A percentile compares a stretch with the other conserved stretches of the same genome.
phyloP scores from a whole-genome alignment of 2,113 vertebrate genomes.

The Pristiophorus japonicus region DNA sequence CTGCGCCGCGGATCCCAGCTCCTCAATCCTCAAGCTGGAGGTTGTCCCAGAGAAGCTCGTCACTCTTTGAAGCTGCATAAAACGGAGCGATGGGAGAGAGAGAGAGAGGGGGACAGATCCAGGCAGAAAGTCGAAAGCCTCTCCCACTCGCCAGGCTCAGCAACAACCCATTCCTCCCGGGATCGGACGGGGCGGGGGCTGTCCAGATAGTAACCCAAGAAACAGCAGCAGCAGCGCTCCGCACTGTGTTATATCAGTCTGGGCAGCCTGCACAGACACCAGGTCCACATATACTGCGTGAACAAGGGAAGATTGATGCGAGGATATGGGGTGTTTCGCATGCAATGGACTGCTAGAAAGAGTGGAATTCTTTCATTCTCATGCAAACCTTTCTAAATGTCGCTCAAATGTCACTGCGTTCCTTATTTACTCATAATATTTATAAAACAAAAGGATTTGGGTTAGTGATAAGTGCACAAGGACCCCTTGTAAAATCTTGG shows the following conservation, averaged over 20 bases:
- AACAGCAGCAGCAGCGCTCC: not conserved
- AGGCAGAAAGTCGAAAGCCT: not conserved
- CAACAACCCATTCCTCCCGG: not conserved
- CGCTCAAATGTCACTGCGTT: not conserved
- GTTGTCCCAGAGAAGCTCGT: not conserved
- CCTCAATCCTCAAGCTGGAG: not conserved
- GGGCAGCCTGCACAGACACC: not conserved
- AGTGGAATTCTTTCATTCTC: not conserved
- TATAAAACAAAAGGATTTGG: not conserved
- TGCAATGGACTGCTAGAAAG: no score
- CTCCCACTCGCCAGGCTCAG: not conserved
- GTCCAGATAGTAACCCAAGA: not conserved
- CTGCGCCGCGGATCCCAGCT: not conserved
- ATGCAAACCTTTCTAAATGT: not conserved
- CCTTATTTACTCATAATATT: not conserved
- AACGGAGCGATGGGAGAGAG: not conserved
- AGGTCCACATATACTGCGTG: not conserved
- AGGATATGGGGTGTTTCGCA: not conserved
- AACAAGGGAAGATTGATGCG: not conserved
- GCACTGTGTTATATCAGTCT: not conserved
- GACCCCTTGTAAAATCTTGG: not conserved
- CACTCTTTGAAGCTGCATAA: not conserved
- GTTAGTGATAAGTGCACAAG: not conserved
- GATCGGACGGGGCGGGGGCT: not conserved
- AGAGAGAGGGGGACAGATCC: not conserved